A percentile compares a stretch with the other conserved stretches of the same genome.
phyloP scores from a whole-genome alignment of 2,888 invertebrate genomes.

The Chromoteleia sp. region DNA sequence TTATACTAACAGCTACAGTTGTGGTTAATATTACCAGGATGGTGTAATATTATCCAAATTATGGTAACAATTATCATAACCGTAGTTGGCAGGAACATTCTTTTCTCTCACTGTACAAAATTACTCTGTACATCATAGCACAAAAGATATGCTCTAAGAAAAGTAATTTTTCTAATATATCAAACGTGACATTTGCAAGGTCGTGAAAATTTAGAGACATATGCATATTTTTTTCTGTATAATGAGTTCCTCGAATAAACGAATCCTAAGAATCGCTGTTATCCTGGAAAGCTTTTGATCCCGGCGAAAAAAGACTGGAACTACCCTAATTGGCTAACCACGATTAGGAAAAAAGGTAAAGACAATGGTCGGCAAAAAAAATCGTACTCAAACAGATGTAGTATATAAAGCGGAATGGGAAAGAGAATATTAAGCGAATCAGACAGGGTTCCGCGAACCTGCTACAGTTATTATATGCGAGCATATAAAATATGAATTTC shows the following conservation, averaged over 20 bases:
- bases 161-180: constrained; percentile 22
- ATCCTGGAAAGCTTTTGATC: constrained; percentile 31
- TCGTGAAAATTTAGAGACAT: constrained; percentile 5
- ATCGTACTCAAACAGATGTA: constrained; percentile 34
- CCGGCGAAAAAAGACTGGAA: background rate
- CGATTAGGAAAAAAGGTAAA: background rate
- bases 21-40: no score
- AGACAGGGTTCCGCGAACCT: constrained; percentile 20
- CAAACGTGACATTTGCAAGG: constrained; percentile 8
- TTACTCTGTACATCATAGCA: no score
- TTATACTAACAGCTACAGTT: no score
- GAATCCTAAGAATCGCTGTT: constrained; percentile 13
- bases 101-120: no score
- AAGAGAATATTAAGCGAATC: constrained; percentile 45
- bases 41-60: no score
- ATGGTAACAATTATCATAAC: no score
- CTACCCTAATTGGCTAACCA: constrained; percentile 46
- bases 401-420: constrained; percentile 22
- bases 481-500: constrained; percentile 63
- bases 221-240: constrained; percentile 17
- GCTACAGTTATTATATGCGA: constrained; percentile 45
- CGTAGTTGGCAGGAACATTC: no score
- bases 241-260: constrained; percentile 29
- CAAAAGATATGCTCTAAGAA: background rate
- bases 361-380: constrained; percentile 26